Evolutionary conservation across 1,140 invertebrate species (phyloP).

Genomic region (Drosophila ambigua): DNA sequence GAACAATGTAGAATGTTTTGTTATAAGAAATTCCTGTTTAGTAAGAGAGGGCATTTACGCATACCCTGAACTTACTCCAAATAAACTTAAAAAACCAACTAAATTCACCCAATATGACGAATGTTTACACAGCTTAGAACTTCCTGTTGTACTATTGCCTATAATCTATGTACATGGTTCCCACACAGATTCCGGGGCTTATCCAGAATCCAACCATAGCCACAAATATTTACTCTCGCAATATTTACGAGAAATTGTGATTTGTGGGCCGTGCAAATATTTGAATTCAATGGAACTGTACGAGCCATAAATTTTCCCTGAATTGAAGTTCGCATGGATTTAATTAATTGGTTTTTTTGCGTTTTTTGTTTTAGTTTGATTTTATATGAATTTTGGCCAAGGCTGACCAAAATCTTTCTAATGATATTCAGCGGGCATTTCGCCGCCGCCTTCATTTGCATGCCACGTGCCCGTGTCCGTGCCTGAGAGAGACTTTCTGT

Average conservation of each 20-base stretch:
- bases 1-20: too few species aligned
- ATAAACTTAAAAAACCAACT: neutral
- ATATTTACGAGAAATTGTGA: constrained; percentile 49
- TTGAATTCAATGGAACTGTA: constrained; percentile 65
- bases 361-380: constrained; percentile 2
- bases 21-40: too few species aligned
- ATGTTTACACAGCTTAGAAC: too few species aligned
- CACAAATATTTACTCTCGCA: constrained; percentile 56
- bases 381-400: constrained; percentile 26
- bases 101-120: neutral
- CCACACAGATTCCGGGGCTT: too few species aligned
- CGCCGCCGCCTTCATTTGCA: constrained; percentile 56
- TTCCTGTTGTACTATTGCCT: too few species aligned
- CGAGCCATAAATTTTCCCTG: constrained; percentile 65
- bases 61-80: constrained; percentile 4
- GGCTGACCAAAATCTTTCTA: constrained; percentile 57
- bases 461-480: constrained; percentile 59
- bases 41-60: neutral
- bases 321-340: constrained; percentile 66
- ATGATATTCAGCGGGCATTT: constrained; percentile 65
- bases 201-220: neutral
- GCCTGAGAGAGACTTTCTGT: neutral
- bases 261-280: constrained; percentile 51
- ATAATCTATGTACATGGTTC: too few species aligned
- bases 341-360: constrained; percentile 53